Evolutionary conservation across 2,797 vertebrate genomes (phyloP), one percentile per base, ranked within the genome.

Genomic region (Dendrocincla fuliginosa): DNA sequence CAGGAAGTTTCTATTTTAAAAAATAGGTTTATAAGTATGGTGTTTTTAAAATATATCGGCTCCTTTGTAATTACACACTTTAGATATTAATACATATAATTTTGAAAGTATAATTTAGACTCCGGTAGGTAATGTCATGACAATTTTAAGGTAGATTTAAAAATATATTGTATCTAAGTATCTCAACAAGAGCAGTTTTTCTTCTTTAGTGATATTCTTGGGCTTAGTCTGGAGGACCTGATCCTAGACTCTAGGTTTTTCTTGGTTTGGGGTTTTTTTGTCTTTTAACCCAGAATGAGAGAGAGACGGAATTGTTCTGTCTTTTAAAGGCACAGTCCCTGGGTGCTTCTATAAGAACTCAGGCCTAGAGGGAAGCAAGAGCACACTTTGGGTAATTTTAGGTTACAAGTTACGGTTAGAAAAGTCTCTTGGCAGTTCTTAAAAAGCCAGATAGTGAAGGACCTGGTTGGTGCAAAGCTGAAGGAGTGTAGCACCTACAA

Each of bases 11-110:
- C 69, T 75, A 25, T 68, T 94, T 12, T 1, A 11, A 85, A 95
- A 69, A 81, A 73, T 4, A 75, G 37, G 17, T 49, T 88, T 91
- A 4, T 47, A 94, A 94, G 41, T 76, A 59, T 63, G 71, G 9
- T 63, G 41, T 84, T 93, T 95, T 78, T 82, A 52, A 95, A 91
- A 87, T 71, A 52, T 35, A 71, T 79, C 27, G 25, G 32, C 68
- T 93, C 22, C 55, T 73, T 95, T 90, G 60, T 86, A 94, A 95
- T 95, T 91, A 75, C n/a, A 91, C 65, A 65, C 55, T 82, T 64
- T 6, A 68, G 46, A 56, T 92, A 96, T 94, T 96, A 96, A 94
- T 88, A 60, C 27, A 27, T 97, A 49, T 94, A 92, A 96, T 96
- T 95, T 81, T 41, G 68, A 28, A 96, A 84, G 80, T 84, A 69